Base-by-base conservation (phyloP, 2,113 vertebrate genomes). In the Melospiza georgiana region DNA sequence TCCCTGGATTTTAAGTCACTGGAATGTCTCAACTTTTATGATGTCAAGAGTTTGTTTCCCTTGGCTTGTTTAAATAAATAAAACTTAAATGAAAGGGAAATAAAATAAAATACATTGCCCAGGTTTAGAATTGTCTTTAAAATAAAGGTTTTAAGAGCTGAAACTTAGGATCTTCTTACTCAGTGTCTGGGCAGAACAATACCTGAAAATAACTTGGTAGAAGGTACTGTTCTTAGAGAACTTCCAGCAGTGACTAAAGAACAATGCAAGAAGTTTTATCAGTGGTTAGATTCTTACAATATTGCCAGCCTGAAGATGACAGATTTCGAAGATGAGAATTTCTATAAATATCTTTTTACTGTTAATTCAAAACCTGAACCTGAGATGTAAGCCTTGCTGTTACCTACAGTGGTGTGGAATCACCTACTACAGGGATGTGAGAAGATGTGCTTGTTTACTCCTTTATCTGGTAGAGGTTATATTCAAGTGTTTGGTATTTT, bases 21-120 rank as follows among this genome's bases (percentile, higher is more conserved):
- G 21, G 9, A 69, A 65, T 0, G 1, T 65, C 15, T 81, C 12
- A 13, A 15, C 0, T 2, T 0, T 25, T 39, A 11, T 5, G 15
- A 3, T 46, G 3, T 44, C 46, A 61, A 57, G 3, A 44, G 6
- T 18, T 77, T 67, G 1, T 43, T 87, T 51, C 25, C 21, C 12
- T 35, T 61, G 27, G 0, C 5, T 41, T 75, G 8, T 33, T 84
- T 41, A 58, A 89, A 61, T 15, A 65, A 66, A 31, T 22, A 9
- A 65, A 61, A 74, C 16, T 4, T 2, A 67, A 62, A 83, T 3
- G 1, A 1, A 9, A 35, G 4, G 0, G 4, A 67, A 88, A 65
- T 51, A 33, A 1, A 33, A 25, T 31, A 55, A 1, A 33, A 30
- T 33, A 23, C 1, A 30, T 13, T 43, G 1, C n/a, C 19, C 15